Percentiles rank a stretch among this genome's conserved stretches.
These are phyloP conservation scores for Campopleginae sp. DNA, from an alignment of 2,888 invertebrate species.

Conservation along the genomic window DNA sequence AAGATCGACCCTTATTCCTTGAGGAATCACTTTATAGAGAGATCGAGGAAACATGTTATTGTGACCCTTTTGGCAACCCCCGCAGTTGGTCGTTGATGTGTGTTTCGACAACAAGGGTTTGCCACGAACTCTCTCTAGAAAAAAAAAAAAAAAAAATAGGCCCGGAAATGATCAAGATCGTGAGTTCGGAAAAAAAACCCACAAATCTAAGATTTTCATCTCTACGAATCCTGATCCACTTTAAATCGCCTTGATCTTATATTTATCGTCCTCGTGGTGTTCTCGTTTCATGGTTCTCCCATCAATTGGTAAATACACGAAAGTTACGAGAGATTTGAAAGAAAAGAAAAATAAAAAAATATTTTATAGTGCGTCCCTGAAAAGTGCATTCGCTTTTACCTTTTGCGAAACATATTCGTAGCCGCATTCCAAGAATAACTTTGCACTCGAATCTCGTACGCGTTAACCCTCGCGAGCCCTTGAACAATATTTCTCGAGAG, in stretches of 20 bases:
- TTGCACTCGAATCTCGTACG: conserved; percentile 35
- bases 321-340: not conserved
- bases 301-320: not conserved
- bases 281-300: not conserved
- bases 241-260: not conserved
- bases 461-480: conserved; percentile 40
- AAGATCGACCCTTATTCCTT: conserved; percentile 45
- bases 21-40: conserved; percentile 32
- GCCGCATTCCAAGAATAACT: conserved; percentile 20
- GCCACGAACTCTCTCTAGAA: not conserved
- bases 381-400: conserved; percentile 5
- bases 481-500: conserved; percentile 45
- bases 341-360: too few species aligned
- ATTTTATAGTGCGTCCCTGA: not conserved
- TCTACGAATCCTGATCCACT: not conserved
- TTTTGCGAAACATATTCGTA: conserved; percentile 12
- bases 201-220: not conserved
- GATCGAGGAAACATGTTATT: conserved; percentile 36
- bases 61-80: conserved; percentile 54
- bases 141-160: not conserved
- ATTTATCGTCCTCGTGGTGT: not conserved
- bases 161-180: not conserved
- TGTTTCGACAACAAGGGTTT: conserved; percentile 55
- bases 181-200: not conserved
- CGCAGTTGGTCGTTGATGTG: conserved; percentile 56